Evolutionary conservation across 1,140 invertebrate species (phyloP), one percentile per base, ranked within the genome.

Genomic region (Drosophila serrata): DNA sequence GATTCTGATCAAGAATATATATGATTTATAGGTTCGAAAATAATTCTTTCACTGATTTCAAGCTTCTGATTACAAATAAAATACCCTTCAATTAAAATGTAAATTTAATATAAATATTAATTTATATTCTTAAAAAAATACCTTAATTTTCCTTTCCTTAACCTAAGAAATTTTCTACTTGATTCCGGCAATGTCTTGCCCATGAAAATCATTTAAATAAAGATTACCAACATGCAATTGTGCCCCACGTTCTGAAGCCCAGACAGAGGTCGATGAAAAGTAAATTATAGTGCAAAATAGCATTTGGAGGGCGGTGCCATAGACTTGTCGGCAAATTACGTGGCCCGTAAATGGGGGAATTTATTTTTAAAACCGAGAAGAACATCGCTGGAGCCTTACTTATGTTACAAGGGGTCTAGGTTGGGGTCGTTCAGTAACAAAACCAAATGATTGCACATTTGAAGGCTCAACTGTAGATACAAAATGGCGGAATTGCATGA

Each of bases 311-410:
- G 76, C 76, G 61, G 69, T 17, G 27, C 37, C 35, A 35, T 11
- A 45, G 85, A 53, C 81, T 55, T 90, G 85, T 79, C 69, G 86
- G 78, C 86, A 85, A 84, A 88, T 90, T 85, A 84, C 81, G 55
- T 42, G 42, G 22, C 58, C 46, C 72, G 69, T 69, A 84, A 88
- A 90, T 84, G 84, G 68, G 68, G 72, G 55, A 75, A 88, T 87
- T 87, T 87, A 88, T 82, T 82, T 84, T 62, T 45, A 60, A 86
- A 56, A 57, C 37, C 75, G 40, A 79, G 49, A 63, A 64, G 45
- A 67, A 59, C 46, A 62, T 39, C 45, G 73, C 39, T 43, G 24
- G 22, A 17, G 9, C 31, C 12, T 55, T n/a, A 59, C 13, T 5
- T n/a, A n/a, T n/a, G n/a, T n/a, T n/a, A n/a, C 22, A 27, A 27